Evolutionary conservation across 2,888 invertebrate genomes (phyloP), one percentile per base, ranked within the genome.

Genomic region (Cabera pusaria): DNA sequence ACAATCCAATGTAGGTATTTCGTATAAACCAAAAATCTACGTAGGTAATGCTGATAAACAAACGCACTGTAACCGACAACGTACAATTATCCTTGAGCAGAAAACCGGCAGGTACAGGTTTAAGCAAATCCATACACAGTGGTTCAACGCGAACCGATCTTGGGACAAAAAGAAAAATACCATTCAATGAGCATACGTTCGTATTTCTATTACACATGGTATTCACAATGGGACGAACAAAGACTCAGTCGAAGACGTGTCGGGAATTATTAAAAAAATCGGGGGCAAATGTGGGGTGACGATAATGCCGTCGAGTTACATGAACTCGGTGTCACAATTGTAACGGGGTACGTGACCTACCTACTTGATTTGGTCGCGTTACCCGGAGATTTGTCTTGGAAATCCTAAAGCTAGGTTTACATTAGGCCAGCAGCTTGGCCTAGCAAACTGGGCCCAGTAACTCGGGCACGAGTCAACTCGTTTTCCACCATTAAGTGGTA

Each of bases 161-260:
- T 44, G 31, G 53, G 51, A 65, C 58, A 69, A 65, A 75, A 67
- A 60, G 59, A 65, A 71, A 72, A 44, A 74, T 64, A 50, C 59
- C 52, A 64, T 73, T 68, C 64, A 72, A 68, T 61, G 59, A 64
- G 56, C 64, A 63, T 51, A 20, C 17, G 29, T 35, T 26, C 41
- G 35, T 65, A 73, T 72, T 79, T 73, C 73, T 70, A 74, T 74
- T 72, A 74, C 72, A 75, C 62, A 71, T 67, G 63, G 59, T 66
- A 72, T 73, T 74, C 71, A 85, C 82, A 82, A 84, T 81, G 64
- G 72, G 66, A 77, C 70, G 79, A 79, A 82, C 78, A 85, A 84
- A 82, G 76, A 66, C 44, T 49, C 35, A 21, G 32, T 25, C 26
- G 37, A 24, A 65, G 65, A 86, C 87, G 87, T 84, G 85, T 64